Base-by-base conservation (phyloP, 2,888 invertebrate genomes). In the Aphidoletes aphidimyza region DNA sequence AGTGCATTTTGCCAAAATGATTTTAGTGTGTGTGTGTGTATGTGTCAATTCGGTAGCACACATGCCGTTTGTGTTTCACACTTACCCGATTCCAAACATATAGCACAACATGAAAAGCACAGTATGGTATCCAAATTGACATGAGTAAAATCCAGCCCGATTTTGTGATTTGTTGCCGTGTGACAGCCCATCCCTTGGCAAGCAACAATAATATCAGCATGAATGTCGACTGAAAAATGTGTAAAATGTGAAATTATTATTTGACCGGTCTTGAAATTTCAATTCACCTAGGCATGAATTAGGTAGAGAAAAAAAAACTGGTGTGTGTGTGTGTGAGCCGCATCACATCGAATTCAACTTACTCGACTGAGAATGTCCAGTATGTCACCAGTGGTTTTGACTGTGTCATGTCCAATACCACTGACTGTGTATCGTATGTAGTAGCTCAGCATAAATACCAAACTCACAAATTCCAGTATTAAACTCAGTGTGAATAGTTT, bases 121-220 rank as follows among this genome's bases (percentile, higher is more conserved):
- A 96, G 89, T 98, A 98, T 86, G 95, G 93, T 87, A 96, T 92
- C 98, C 98, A 98, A 86, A 98, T 94, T 84, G 89, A 88, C 90
- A 90, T 90, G 83, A 90, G 87, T 85, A 89, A 89, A 78, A 90
- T 89, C 90, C 90, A 90, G 49, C 95, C 94, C 89, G 96, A 97
- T 91, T 96, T 95, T 22, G 96, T 95, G 85, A 98, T 92, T 90
- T 97, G 97, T 88, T 96, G 92, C 86, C 96, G 92, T 14, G 97
- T 97, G 42, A 98, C 96, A 6, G 97, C 98, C 98, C 98, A 98
- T 83, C 98, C 99, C 92, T 98, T 98, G 54, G 98, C 98, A 86
- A 99, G 91, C 85, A 98, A 91, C 85, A 99, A 92, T 69, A 99
- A 91, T 85, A 98, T 92, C 86, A 99, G 91, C 96, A 98, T 98